phyloP scores from a whole-genome alignment of 2,113 vertebrate species.

The Scomber scombrus region DNA sequence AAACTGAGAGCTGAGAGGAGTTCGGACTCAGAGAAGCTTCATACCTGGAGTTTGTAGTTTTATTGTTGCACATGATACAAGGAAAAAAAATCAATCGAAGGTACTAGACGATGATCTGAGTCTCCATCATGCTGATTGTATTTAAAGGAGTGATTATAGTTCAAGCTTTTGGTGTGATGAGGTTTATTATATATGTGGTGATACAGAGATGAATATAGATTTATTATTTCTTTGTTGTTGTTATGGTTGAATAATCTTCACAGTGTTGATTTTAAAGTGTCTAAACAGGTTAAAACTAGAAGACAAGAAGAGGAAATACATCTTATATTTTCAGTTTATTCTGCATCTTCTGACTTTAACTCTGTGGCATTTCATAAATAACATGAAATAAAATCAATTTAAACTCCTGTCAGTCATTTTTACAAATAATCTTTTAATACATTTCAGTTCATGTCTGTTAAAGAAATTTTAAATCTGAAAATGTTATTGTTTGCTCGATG shows the following conservation, averaged over 20 bases:
- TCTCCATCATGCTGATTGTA: constrained; percentile 34
- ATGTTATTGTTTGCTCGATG: no score
- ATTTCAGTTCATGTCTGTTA: no score
- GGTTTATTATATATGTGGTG: constrained; percentile 21
- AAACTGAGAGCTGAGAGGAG: not conserved
- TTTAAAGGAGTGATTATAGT: constrained; percentile 42
- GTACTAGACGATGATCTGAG: constrained; percentile 54
- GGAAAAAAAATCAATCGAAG: constrained; percentile 55
- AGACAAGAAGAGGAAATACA: not conserved
- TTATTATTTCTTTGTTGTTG: not conserved
- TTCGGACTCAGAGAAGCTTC: not conserved
- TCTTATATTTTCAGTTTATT: constrained; percentile 7
- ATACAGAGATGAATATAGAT: not conserved
- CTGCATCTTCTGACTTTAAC: not conserved
- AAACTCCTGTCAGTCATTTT: not conserved
- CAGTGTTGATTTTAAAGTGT: not conserved
- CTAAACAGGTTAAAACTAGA: no score
- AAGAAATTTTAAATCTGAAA: not conserved
- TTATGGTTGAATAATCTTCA: not conserved
- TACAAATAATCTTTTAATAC: no score
- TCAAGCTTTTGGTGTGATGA: constrained; percentile 20
- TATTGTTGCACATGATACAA: constrained; percentile 54
- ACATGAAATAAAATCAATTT: not conserved
- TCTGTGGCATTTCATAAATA: not conserved
- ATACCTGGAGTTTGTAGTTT: constrained; percentile 5